phyloP scores from a whole-genome alignment of 2,797 vertebrate species.

The Phalanger gymnotis region DNA sequence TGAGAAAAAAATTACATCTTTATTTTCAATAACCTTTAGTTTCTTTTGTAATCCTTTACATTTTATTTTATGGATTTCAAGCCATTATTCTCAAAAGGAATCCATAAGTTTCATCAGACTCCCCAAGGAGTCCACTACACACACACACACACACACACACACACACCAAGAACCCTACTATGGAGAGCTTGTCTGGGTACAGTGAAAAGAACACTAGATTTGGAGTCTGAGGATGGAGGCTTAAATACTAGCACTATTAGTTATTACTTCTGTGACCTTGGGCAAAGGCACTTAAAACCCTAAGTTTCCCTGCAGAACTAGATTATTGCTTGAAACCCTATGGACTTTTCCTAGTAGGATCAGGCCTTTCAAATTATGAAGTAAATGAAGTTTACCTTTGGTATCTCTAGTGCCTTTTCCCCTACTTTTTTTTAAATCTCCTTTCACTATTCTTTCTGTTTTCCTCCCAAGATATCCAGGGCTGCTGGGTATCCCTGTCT shows the following conservation, averaged over 20 bases:
- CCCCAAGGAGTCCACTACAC: not conserved
- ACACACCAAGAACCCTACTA: not conserved
- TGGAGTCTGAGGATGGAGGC: not conserved
- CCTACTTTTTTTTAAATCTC: not conserved
- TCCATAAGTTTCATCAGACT: not conserved
- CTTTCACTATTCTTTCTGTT: not conserved
- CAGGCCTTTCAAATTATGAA: not conserved
- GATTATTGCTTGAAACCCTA: not conserved
- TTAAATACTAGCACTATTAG: not conserved
- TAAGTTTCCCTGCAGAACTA: not conserved
- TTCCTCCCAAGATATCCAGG: not conserved
- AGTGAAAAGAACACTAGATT: not conserved
- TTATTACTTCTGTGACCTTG: not conserved
- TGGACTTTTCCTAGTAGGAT: not conserved
- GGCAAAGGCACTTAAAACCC: not conserved
- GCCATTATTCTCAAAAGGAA: not conserved
- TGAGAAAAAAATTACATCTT: not conserved
- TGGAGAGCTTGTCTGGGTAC: not conserved
- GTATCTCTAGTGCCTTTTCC: not conserved
- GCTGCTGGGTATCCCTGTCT: not conserved
- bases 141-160: no score
- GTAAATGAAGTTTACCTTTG: not conserved
- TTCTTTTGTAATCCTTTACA: not conserved
- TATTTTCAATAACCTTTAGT: not conserved
- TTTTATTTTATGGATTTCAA: not conserved